Base-by-base conservation (phyloP, 1,140 invertebrate species). In the Drosophila bifasciata region DNA sequence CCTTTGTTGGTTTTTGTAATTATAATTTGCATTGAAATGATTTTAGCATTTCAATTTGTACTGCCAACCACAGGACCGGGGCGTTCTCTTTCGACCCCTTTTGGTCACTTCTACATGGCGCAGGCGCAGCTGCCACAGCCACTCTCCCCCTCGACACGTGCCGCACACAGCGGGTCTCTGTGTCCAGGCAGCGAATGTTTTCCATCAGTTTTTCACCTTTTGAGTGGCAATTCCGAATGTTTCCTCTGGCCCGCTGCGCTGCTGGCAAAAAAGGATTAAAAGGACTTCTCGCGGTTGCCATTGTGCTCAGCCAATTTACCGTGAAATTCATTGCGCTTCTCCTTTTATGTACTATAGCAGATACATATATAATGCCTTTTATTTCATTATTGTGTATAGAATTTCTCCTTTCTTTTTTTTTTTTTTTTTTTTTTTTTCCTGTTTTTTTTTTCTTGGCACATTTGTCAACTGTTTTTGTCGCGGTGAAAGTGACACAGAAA, bases 41-140 rank as follows among this genome's bases (percentile, higher is more conserved):
- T 85, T 85, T 85, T 86, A 49, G 57, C 59, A 83, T 84, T 84
- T 84, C 79, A 84, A 84, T 83, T 83, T 88, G 79, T 78, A 39
- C 6, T 44, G 67, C 44, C 83, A 57, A 88, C 83, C 83, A 67
- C 78, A 84, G 74, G 44, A n/a, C 76, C n/a, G 40, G 36, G 49
- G 41, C 17, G 21, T 28, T 28, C 57, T 39, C 28, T 39, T 73
- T 19, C 76, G 80, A 85, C 76, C 80, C 81, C 66, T 80, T 85
- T 83, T 59, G 58, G 43, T 67, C 50, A 62, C 55, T 56, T 48
- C 43, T 68, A 11, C 40, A 46, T 28, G 19, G 79, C 74, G 75
- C 83, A 86, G 49, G 32, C 49, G 83, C 83, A 88, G 83, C 67
- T 56, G 69, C 36, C 19, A 21, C 19, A 0, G 19, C 19, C 19